Evolutionary conservation across 2,888 invertebrate genomes (phyloP), one percentile per base, ranked within the genome.

Genomic region (Drosophila mimetica): DNA sequence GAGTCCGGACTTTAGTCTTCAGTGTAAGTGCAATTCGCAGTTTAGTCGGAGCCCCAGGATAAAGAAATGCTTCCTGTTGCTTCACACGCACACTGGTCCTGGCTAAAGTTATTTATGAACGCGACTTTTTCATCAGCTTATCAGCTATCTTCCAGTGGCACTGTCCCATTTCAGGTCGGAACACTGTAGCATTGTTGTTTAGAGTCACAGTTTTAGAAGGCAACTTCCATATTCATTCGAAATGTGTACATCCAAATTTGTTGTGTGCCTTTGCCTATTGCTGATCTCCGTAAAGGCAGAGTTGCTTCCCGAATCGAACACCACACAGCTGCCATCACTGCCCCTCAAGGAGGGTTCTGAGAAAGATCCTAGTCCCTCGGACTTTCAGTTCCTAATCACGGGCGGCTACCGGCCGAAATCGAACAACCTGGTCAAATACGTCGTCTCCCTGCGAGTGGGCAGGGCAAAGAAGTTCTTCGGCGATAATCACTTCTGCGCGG

Each of bases 401-500:
- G 86, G 86, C 7, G 84, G 88, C 16, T 87, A 79, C 37, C 74
- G 87, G 6, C 88, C 84, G 0, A 2, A 13, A 0, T 20, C 30
- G 0, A 79, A 77, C 34, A 25, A 28, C 0, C 25, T 79, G 18
- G 66, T 70, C 4, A 79, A 84, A 37, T 85, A 51, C 22, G 44
- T 57, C 9, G 77, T 74, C 0, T 86, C 87, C 1, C 0, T 83
- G 8, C 73, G 85, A 1, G 0, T 16, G 0, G 14, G 8, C 0
- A 18, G 13, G 1, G 18, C 57, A 5, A 11, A 2, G 0, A 64
- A 51, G 37, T 83, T 48, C 47, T 89, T 87, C 53, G 87, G 87
- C 0, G 73, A 75, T 1, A 76, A 66, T 51, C 88, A 88, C 36
- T 53, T 73, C 0, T 88, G 88, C 48, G 87, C 87, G 0, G 88